Evolutionary conservation across 2,113 vertebrate species (phyloP).

Genomic region (Lynx canadensis): DNA sequence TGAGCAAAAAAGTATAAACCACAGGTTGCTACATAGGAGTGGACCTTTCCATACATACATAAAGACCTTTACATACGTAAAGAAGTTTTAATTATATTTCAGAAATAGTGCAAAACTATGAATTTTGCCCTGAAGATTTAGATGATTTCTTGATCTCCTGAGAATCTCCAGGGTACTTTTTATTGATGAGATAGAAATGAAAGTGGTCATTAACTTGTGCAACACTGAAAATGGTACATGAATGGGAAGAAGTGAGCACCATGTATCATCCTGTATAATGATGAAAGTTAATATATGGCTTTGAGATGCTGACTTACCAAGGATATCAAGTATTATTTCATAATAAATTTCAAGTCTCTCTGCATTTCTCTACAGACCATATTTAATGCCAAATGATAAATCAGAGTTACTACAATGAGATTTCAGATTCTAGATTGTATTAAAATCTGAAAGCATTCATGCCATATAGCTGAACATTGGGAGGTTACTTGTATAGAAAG

Average conservation of each 20-base stretch:
- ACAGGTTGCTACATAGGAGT: neutral
- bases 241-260: neutral
- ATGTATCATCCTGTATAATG: neutral
- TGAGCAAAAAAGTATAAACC: neutral
- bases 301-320: neutral
- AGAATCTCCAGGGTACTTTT: neutral
- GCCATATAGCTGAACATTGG: neutral
- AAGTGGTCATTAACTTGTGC: neutral
- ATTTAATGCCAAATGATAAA: neutral
- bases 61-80: neutral
- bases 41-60: neutral
- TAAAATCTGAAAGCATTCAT: neutral
- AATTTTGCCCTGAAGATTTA: neutral
- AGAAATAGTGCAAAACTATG: neutral
- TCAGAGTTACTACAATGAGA: neutral
- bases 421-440: neutral
- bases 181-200: slow-evolving; percentile 21
- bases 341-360: neutral
- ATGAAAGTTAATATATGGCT: neutral
- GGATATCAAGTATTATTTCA: neutral
- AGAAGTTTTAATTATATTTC: neutral
- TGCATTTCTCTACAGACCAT: neutral
- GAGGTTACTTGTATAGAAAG: neutral
- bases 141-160: neutral
- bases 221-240: neutral